A percentile compares a stretch with the other conserved stretches of the same genome.
These are phyloP conservation scores for Choloepus hoffmanni DNA, from an alignment of 2,113 vertebrate genomes.

Conservation along the genomic window DNA sequence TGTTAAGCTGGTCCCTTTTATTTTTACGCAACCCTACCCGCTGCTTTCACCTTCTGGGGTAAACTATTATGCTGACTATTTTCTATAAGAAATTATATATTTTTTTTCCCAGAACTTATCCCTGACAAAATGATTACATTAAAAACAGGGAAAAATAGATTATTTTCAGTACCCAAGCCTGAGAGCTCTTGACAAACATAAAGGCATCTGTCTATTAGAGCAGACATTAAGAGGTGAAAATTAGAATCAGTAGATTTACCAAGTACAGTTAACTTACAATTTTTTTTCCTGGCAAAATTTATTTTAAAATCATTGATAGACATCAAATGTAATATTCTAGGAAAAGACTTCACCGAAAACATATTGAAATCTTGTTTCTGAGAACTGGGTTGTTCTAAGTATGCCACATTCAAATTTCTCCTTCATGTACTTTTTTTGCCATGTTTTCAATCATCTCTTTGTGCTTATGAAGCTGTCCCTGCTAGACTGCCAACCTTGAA, in stretches of 20 bases:
- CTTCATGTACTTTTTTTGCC: background rate
- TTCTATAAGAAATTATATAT: background rate
- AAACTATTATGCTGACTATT: background rate
- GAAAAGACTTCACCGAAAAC: background rate
- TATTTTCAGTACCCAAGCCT: conserved; percentile 43
- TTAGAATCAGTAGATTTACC: background rate
- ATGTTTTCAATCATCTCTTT: background rate
- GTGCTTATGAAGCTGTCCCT: background rate
- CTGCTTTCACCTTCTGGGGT: too few relatives aligned
- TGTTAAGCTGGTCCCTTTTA: too few relatives aligned
- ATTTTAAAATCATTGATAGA: conserved; percentile 46
- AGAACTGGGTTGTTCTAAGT: background rate
- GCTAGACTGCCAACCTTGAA: background rate
- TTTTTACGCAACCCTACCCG: background rate
- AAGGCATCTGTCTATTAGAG: background rate
- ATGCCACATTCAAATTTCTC: background rate
- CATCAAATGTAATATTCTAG: background rate
- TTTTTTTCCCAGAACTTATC: conserved; percentile 6
- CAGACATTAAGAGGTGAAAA: background rate
- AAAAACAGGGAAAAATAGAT: background rate
- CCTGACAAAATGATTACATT: background rate
- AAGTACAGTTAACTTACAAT: background rate
- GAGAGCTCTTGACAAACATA: background rate
- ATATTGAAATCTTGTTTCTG: background rate
- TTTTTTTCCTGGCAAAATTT: conserved; percentile 40